These are phyloP conservation scores for Colistium nudipinnis DNA, from an alignment of 2,113 vertebrate genomes.

Conservation along the genomic window DNA sequence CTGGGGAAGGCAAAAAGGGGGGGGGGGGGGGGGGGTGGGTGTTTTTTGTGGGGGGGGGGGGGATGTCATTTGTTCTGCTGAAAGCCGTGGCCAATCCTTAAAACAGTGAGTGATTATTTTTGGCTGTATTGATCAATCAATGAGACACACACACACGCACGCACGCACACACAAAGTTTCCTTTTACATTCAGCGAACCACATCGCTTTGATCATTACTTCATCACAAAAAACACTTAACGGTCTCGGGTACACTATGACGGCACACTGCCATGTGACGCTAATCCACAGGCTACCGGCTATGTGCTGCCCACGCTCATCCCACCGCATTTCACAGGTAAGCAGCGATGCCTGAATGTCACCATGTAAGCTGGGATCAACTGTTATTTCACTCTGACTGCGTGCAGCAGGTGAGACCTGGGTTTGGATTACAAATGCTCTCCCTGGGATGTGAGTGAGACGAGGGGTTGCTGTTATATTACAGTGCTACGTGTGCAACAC, in stretches of 20 bases:
- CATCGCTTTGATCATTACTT: constrained; percentile 25
- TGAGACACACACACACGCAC: background rate
- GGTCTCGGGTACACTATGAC: constrained; percentile 9
- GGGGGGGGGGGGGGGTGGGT: no score
- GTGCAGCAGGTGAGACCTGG: constrained; percentile 20
- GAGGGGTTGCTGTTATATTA: background rate
- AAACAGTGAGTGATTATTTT: no score
- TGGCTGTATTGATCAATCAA: background rate
- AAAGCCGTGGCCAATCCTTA: no score
- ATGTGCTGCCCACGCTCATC: constrained; percentile 5
- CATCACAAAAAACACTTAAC: constrained; percentile 16
- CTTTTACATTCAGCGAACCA: constrained; percentile 25
- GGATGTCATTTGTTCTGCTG: background rate
- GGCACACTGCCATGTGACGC: constrained; percentile 13
- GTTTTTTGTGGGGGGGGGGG: no score
- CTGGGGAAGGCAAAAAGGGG: constrained; percentile 9
- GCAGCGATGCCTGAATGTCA: constrained; percentile 16
- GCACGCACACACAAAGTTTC: constrained; percentile 2
- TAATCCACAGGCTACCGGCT: constrained; percentile 11
- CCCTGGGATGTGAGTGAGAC: background rate
- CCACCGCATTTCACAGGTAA: constrained; percentile 23
- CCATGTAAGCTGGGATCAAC: constrained; percentile 15
- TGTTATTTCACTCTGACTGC: constrained; percentile 24
- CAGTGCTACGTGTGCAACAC: background rate
- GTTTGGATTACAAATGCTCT: constrained; percentile 41